These are phyloP conservation scores for Hypocryptadius cinnamomeus DNA, from an alignment of 2,113 vertebrate species.

Conservation along the genomic window DNA sequence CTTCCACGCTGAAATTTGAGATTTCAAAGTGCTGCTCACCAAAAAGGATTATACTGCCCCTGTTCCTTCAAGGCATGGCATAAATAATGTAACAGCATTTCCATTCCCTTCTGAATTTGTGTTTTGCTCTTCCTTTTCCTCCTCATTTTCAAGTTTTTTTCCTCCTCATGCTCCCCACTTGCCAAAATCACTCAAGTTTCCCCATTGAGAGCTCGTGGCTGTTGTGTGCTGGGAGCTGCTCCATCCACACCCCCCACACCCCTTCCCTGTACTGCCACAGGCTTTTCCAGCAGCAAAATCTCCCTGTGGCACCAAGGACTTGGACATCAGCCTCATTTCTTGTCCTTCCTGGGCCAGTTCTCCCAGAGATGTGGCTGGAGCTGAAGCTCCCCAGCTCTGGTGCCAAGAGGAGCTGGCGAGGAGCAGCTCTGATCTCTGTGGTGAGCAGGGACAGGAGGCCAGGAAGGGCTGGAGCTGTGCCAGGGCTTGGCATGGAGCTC, in stretches of 20 bases:
- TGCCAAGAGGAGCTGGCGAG: background rate
- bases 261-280: fast-evolving
- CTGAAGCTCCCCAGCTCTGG: background rate
- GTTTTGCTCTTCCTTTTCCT: background rate
- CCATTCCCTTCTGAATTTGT: background rate
- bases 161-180: background rate
- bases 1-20: background rate
- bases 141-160: background rate
- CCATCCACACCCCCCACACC: background rate
- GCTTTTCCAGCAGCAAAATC: background rate
- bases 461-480: background rate
- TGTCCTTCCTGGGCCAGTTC: background rate
- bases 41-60: background rate
- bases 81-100: background rate
- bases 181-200: background rate
- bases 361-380: fast-evolving
- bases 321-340: background rate
- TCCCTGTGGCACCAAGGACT: background rate
- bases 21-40: background rate
- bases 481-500: background rate
- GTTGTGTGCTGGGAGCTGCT: fast-evolving
- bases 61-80: background rate
- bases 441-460: background rate
- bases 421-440: background rate
- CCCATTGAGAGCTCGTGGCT: fast-evolving